These are phyloP conservation scores for Tricholaema leucomelas DNA, from an alignment of 2,113 vertebrate genomes.

Conservation along the genomic window DNA sequence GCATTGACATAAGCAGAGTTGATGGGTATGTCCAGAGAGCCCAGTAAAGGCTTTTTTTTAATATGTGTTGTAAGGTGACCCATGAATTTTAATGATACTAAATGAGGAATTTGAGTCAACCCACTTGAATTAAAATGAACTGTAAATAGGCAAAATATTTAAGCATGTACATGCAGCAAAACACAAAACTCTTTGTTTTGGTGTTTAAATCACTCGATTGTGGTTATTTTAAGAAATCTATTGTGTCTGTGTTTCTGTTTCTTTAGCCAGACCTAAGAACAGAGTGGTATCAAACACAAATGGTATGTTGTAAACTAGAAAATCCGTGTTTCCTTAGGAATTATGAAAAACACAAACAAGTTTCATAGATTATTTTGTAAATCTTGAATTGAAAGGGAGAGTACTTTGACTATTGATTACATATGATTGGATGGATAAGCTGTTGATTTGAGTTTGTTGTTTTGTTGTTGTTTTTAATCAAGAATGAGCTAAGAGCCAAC, in stretches of 20 bases:
- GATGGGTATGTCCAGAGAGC: not conserved
- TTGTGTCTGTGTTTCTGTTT: not conserved
- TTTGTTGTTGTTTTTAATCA: not conserved
- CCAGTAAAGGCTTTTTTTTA: not conserved
- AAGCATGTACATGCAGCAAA: not conserved
- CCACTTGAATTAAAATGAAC: not conserved
- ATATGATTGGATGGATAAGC: not conserved
- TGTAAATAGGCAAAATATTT: not conserved
- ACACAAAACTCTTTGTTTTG: not conserved
- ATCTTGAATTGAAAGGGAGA: not conserved
- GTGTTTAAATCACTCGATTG: not conserved
- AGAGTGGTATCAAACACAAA: not conserved
- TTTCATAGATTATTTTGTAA: not conserved
- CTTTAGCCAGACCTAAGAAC: not conserved
- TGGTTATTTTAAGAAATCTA: not conserved
- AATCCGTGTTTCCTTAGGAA: not conserved
- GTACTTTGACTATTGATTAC: not conserved
- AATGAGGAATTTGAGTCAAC: not conserved
- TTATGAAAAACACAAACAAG: not conserved
- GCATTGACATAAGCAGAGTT: not conserved
- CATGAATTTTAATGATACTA: constrained; percentile 6
- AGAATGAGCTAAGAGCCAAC: not conserved
- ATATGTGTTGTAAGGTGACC: not conserved
- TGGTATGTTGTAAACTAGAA: not conserved
- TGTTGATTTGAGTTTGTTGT: not conserved